Conservation (phyloP, 2,113 vertebrate genomes). For the Romanogobio albipinnatus region DNA sequence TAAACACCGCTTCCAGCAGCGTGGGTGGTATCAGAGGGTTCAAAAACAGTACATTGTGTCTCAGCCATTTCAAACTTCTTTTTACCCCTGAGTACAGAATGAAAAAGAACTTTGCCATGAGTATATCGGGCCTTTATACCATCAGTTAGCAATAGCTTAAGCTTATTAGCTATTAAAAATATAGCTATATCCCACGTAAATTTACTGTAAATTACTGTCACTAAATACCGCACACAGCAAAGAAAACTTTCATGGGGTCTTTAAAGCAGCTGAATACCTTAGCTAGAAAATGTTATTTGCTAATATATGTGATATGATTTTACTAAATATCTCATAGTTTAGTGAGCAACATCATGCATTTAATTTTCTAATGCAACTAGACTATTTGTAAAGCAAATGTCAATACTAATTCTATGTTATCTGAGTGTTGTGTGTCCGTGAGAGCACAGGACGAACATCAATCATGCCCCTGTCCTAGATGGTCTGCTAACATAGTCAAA, state of each 20-base stretch:
- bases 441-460: conserved; percentile 14
- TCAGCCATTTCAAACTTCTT: too few species aligned
- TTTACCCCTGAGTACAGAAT: neutral
- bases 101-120: neutral
- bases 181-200: neutral
- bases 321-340: neutral
- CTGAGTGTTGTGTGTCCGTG: conserved; percentile 5
- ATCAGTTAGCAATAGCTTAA: neutral
- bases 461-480: conserved; percentile 38
- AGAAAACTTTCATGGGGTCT: neutral
- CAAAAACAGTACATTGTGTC: neutral
- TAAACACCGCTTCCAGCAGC: neutral
- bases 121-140: neutral
- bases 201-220: neutral
- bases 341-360: conserved; percentile 25
- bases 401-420: conserved; percentile 37
- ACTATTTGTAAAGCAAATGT: conserved; percentile 30
- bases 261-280: neutral
- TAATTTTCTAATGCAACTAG: conserved; percentile 36
- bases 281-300: neutral
- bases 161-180: neutral
- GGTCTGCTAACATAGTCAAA: conserved; percentile 16
- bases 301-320: neutral
- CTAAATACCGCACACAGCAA: neutral
- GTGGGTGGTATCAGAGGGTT: neutral